A percentile compares a stretch with the other conserved stretches of the same genome.
These are phyloP conservation scores for Halcyon badia DNA, from an alignment of 2,797 vertebrate species.

Conservation along the genomic window DNA sequence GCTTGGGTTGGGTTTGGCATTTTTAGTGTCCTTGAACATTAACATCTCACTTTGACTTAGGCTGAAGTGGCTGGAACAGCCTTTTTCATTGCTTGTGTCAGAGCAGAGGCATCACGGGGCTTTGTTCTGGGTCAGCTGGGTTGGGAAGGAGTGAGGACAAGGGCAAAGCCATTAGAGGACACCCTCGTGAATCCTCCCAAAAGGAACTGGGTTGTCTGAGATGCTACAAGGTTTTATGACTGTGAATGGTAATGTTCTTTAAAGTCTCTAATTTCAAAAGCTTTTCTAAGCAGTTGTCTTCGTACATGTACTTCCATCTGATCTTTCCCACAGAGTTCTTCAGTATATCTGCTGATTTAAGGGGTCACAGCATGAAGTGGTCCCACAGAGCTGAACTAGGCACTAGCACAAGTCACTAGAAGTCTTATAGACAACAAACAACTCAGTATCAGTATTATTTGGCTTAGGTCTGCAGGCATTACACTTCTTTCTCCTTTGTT, in stretches of 20 bases:
- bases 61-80: neutral
- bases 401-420: neutral
- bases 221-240: neutral
- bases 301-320: neutral
- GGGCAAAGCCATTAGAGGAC: neutral
- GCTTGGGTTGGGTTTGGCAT: neutral
- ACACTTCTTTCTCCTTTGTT: neutral
- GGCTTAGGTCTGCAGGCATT: neutral
- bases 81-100: neutral
- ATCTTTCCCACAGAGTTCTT: neutral
- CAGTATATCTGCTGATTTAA: neutral
- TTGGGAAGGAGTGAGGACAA: neutral
- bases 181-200: neutral
- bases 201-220: neutral
- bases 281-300: neutral
- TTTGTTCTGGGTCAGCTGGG: neutral
- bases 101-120: neutral
- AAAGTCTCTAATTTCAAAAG: neutral
- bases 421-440: neutral
- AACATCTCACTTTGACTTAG: neutral
- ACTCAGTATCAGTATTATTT: neutral
- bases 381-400: neutral
- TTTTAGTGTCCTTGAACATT: neutral
- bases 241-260: neutral
- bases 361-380: neutral